These are phyloP conservation scores for Drosophila ananassae DNA, from an alignment of 1,140 invertebrate genomes.

Conservation along the genomic window DNA sequence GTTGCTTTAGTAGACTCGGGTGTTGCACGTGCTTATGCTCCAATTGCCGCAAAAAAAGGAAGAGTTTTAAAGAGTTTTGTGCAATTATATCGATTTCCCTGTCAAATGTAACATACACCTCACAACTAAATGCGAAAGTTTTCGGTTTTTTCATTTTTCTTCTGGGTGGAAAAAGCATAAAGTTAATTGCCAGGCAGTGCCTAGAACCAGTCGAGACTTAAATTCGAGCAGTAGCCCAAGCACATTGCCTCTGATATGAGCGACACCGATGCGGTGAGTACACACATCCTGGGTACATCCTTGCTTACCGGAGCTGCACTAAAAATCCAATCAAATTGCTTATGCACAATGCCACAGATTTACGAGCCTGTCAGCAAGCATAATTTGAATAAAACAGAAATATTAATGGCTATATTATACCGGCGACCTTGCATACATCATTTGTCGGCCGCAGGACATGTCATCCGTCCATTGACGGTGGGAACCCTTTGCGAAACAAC, in stretches of 20 bases:
- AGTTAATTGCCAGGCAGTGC: constrained; percentile 66
- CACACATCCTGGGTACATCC: neutral
- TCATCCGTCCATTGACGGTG: constrained; percentile 5
- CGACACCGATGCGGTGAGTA: constrained; percentile 80
- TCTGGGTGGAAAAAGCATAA: constrained; percentile 9
- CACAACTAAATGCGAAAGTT: constrained; percentile 52
- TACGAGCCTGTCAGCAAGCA: constrained; percentile 20
- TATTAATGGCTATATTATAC: constrained; percentile 36
- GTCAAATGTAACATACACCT: constrained; percentile 24
- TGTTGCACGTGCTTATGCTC: constrained; percentile 64
- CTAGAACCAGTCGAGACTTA: constrained; percentile 35
- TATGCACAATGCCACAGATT: constrained; percentile 52
- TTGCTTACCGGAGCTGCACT: constrained; percentile 21
- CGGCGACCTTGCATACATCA: constrained; percentile 63
- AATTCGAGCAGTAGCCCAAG: neutral
- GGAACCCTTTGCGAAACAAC: constrained; percentile 63
- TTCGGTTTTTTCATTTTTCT: constrained; percentile 17
- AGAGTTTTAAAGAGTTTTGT: constrained; percentile 48
- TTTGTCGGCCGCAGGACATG: constrained; percentile 19
- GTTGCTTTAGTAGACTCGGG: constrained; percentile 38
- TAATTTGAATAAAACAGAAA: constrained; percentile 46
- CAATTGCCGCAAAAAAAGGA: constrained; percentile 7
- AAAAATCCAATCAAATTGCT: constrained; percentile 40
- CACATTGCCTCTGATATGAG: constrained; percentile 52
- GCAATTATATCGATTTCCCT: constrained; percentile 72